Base-by-base conservation (phyloP, 2,113 vertebrate species). In the Perca schrenkii region DNA sequence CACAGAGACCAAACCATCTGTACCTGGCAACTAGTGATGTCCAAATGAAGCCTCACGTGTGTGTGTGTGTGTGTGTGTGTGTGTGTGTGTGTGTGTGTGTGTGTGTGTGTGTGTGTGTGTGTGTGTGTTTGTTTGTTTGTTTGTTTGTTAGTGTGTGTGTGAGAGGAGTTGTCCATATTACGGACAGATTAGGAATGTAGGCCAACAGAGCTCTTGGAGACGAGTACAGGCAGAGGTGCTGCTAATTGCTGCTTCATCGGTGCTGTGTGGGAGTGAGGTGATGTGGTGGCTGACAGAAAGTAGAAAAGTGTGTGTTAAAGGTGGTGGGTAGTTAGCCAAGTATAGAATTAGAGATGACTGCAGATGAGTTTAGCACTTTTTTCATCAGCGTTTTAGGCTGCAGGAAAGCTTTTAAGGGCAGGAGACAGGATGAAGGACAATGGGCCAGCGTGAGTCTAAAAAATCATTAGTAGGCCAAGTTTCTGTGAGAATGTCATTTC, bases 401-500 rank as follows among this genome's bases (percentile, higher is more conserved):
- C 28, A 57, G 68, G 34, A 63, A 80, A 74, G 49, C 67, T 82
- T 89, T 73, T 72, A 57, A 82, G 60, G 76, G 50, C 69, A 74
- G 28, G 43, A 79, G 58, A 73, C 3, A 2, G 60, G 25, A 64
- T 58, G 57, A 16, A 16, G 36, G 46, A 25, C 50, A 72, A 46
- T 16, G 7, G 46, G 74, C 58, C 54, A 70, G 68, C 15, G 2
- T 40, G 8, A 68, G 46, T 74, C 68, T 78, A 77, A 73, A 70
- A 64, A 77, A 80, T 83, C 56, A 87, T 78, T 77, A 65, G 68
- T 52, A 17, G 79, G 49, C 79, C 76, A 76, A 82, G 67, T 77
- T 75, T 71, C 82, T 69, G 47, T 75, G 74, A 82, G 74, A 82
- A 72, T 82, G 61, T 71, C 28, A 67, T 77, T 79, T 81, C 57